Conservation (phyloP, 1,140 invertebrate genomes). For the Procambarus clarkii region DNA sequence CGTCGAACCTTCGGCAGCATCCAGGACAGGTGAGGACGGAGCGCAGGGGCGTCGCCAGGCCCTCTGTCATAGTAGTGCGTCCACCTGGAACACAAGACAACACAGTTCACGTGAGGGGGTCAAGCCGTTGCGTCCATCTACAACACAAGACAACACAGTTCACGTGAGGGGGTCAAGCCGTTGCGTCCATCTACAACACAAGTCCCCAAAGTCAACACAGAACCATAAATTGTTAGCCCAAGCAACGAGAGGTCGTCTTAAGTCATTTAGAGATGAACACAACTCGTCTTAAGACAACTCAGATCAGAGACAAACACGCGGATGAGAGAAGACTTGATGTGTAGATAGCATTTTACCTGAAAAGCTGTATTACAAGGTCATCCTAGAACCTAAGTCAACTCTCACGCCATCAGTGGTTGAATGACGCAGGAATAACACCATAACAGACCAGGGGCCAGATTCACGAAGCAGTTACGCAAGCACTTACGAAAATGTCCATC, state of each 20-base stretch:
- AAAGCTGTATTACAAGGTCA: no score
- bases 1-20: slow-evolving; percentile 84
- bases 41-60: slow-evolving; percentile 68
- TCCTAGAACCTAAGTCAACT: no score
- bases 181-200: slow-evolving; percentile 9
- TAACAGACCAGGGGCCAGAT: no score
- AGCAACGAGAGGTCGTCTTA: neutral
- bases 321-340: no score
- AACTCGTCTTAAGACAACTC: no score
- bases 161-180: neutral
- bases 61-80: slow-evolving; percentile 66
- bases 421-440: no score
- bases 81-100: slow-evolving; percentile 3
- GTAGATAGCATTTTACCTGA: no score
- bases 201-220: neutral
- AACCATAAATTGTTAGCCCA: neutral
- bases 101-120: neutral
- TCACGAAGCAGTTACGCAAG: no score
- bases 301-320: no score
- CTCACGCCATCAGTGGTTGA: no score
- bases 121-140: neutral
- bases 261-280: no score
- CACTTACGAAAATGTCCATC: no score
- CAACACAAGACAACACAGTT: neutral
- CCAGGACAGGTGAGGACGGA: slow-evolving; percentile 69